Base-by-base conservation (phyloP, 2,113 vertebrate genomes). In the Pangasianodon hypophthalmus region DNA sequence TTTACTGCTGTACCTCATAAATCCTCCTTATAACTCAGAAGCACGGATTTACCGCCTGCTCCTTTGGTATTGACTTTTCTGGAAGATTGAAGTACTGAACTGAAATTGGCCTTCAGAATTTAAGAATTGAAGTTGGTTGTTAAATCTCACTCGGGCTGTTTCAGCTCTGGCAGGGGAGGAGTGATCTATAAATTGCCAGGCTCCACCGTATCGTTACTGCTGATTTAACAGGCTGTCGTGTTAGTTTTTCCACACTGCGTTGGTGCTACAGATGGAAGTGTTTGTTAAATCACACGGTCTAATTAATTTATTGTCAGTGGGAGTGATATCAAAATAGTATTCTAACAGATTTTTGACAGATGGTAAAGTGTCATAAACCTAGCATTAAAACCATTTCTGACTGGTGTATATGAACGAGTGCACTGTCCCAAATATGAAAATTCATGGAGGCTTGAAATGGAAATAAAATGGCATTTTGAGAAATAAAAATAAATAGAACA, bases 261-360 rank as follows among this genome's bases (percentile, higher is more conserved):
- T 50, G 46, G 52, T 52, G 44, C 52, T 89, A 67, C 83, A 81
- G 60, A 48, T 46, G 75, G 75, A 81, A 81, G 54, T 56, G 58
- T 64, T 91, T 87, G 67, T 89, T 64, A 87, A 88, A 86, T 37
- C 29, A 19, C 48, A 46, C 18, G 37, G 67, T 50, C 48, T 79
- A 26, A 67, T 54, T 90, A 46, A 60, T 80, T 83, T 58, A 80
- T 85, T 80, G 60, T 77, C 64, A 80, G 86, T 48, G 11, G 80
- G 60, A 54, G 46, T 32, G 48, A 54, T 24, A 85, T 50, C 81
- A 48, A 52, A 84, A 84, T 84, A 46, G 37, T 10, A 44, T 75
- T 6, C 1, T 9, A 64, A 54, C 64, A 24, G 56, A 77, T 29
- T 46, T 37, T 21, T 41, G 58, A 75, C 85, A 91, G 85, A 77